A percentile compares a stretch with the other conserved stretches of the same genome.
phyloP scores from a whole-genome alignment of 2,113 vertebrate species.

The Sminthopsis crassicaudata region DNA sequence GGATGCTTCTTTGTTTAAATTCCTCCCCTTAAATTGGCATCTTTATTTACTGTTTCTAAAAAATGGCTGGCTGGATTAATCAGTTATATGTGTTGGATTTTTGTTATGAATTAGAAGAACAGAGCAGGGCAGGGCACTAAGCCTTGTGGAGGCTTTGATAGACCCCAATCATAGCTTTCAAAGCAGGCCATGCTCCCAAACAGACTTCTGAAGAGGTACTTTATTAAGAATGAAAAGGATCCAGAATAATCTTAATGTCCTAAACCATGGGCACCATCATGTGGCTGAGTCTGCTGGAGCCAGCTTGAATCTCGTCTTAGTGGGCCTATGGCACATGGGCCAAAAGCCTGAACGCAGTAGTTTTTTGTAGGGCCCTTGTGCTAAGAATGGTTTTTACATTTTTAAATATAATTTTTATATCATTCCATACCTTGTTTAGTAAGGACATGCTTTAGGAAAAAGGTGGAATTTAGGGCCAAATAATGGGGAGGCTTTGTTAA shows the following conservation, averaged over 20 bases:
- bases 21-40: background rate
- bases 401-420: background rate
- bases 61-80: background rate
- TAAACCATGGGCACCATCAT: background rate
- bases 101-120: background rate
- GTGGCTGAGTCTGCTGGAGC: background rate
- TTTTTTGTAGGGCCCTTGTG: background rate
- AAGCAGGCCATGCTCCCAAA: background rate
- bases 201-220: background rate
- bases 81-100: background rate
- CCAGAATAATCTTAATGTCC: background rate
- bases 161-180: background rate
- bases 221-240: background rate
- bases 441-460: background rate
- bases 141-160: background rate
- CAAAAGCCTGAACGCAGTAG: background rate
- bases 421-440: background rate
- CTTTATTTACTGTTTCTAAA: background rate
- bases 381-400: background rate
- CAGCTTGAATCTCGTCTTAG: background rate
- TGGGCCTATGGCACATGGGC: background rate
- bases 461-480: fast-evolving
- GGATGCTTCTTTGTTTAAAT: background rate
- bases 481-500: background rate
- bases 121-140: background rate